These are phyloP conservation scores for Melitaea athalia DNA, from an alignment of 2,888 invertebrate species.

Conservation along the genomic window DNA sequence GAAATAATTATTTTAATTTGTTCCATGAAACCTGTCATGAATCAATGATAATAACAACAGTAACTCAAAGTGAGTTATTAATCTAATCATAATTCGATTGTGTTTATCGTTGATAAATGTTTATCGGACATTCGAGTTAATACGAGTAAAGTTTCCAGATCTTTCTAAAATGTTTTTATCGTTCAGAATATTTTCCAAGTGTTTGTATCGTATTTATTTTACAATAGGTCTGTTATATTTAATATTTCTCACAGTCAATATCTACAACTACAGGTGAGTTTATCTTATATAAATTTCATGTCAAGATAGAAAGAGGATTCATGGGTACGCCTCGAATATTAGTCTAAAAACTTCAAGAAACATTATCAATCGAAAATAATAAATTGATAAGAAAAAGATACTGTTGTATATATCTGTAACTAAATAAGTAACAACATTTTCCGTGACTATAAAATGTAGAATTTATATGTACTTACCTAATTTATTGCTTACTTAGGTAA, in stretches of 20 bases:
- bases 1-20: too few relatives aligned
- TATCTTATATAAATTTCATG: not conserved
- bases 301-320: not conserved
- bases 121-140: slow-evolving; percentile 35
- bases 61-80: slow-evolving; percentile 17
- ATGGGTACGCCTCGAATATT: too few relatives aligned
- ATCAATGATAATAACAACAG: slow-evolving; percentile 1
- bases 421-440: too few relatives aligned
- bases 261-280: slow-evolving; percentile 51
- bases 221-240: slow-evolving; percentile 48
- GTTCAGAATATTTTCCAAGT: slow-evolving; percentile 44
- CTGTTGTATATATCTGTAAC: too few relatives aligned
- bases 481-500: too few relatives aligned
- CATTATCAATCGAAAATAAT: too few relatives aligned
- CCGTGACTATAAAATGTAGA: too few relatives aligned
- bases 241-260: slow-evolving; percentile 43
- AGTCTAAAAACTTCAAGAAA: too few relatives aligned
- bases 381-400: too few relatives aligned
- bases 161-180: slow-evolving; percentile 55
- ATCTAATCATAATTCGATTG: slow-evolving; percentile 36
- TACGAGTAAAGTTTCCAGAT: slow-evolving; percentile 49
- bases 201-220: slow-evolving; percentile 50
- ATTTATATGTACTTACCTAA: too few relatives aligned
- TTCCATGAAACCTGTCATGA: not conserved
- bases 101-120: slow-evolving; percentile 36